These are phyloP conservation scores for Porites lobata DNA, from an alignment of 92 coral and sea anemone species.

Conservation along the genomic window DNA sequence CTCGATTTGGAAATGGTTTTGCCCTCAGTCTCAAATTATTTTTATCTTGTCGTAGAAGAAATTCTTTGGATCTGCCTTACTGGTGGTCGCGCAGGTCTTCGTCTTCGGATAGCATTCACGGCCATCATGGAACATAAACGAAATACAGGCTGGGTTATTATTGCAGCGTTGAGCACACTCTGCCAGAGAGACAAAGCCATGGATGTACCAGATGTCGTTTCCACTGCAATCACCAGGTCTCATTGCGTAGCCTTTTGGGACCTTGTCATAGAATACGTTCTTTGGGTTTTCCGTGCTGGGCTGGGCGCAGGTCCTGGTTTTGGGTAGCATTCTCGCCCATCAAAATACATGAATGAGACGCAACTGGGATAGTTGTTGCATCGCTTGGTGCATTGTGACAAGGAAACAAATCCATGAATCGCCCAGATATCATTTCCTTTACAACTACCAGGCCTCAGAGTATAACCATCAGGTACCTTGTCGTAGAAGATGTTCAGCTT, in stretches of 20 bases:
- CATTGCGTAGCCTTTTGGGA: conserved; percentile 32
- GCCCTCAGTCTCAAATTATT: background rate
- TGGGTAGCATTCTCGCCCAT: conserved; percentile 22
- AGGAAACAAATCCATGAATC: conserved; percentile 3
- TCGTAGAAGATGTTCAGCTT: conserved; percentile 5
- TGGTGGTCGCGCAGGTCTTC: conserved; percentile 25
- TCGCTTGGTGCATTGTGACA: conserved; percentile 19
- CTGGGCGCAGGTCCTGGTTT: conserved; percentile 19
- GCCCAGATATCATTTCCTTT: conserved; percentile 30
- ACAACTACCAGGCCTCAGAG: conserved; percentile 38
- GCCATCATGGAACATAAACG: conserved; percentile 28
- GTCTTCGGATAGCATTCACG: background rate
- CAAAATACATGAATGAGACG: conserved; percentile 25
- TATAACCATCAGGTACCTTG: background rate
- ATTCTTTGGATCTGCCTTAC: background rate
- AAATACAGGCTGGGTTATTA: background rate
- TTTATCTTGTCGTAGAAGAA: conserved; percentile 36
- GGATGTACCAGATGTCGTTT: conserved; percentile 26
- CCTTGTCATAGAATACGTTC: conserved; percentile 35
- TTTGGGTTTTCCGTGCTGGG: conserved; percentile 4
- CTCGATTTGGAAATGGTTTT: no score
- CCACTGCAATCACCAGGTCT: conserved; percentile 51
- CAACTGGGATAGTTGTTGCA: conserved; percentile 4
- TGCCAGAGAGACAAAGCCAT: conserved; percentile 1
- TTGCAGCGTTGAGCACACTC: conserved; percentile 38